Evolutionary conservation across 2,113 vertebrate species (phyloP).

Genomic region (Hymenochirus boettgeri): DNA sequence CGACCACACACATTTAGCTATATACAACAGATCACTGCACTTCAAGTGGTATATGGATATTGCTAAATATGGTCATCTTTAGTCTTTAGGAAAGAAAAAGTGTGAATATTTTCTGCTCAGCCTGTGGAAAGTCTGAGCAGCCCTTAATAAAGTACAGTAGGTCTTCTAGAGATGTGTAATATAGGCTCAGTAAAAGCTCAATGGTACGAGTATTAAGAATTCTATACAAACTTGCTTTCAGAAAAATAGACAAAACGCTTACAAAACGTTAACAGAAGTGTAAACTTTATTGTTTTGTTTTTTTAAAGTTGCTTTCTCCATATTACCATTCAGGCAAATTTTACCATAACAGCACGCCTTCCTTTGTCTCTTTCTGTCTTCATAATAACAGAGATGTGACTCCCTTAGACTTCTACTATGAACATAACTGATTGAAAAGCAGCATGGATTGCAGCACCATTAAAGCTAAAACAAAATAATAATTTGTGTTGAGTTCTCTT

Average conservation of each 20-base stretch:
- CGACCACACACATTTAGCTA: too few relatives aligned
- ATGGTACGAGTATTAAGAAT: too few relatives aligned
- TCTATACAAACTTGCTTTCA: too few relatives aligned
- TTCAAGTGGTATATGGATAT: too few relatives aligned
- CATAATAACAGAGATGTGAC: constrained; percentile 59
- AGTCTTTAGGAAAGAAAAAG: too few relatives aligned
- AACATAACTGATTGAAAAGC: constrained; percentile 50
- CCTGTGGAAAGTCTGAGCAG: too few relatives aligned
- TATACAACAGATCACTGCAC: too few relatives aligned
- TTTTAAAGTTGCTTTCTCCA: constrained; percentile 45
- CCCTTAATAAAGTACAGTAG: too few relatives aligned
- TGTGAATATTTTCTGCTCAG: too few relatives aligned
- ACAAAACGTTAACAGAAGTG: constrained; percentile 52
- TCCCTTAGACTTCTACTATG: constrained; percentile 65
- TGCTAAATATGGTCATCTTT: too few relatives aligned
- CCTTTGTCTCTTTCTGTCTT: constrained; percentile 48
- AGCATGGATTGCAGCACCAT: constrained; percentile 67
- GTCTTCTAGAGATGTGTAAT: too few relatives aligned
- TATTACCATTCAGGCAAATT: constrained; percentile 63
- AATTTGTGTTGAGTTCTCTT: constrained; percentile 62
- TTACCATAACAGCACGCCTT: constrained; percentile 66
- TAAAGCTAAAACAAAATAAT: constrained; percentile 69
- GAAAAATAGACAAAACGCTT: constrained; percentile 27
- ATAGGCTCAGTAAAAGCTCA: too few relatives aligned
- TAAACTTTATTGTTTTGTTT: constrained; percentile 50